These are phyloP conservation scores for Loris lydekkerianus DNA, from an alignment of 2,797 vertebrate genomes.

Conservation along the genomic window DNA sequence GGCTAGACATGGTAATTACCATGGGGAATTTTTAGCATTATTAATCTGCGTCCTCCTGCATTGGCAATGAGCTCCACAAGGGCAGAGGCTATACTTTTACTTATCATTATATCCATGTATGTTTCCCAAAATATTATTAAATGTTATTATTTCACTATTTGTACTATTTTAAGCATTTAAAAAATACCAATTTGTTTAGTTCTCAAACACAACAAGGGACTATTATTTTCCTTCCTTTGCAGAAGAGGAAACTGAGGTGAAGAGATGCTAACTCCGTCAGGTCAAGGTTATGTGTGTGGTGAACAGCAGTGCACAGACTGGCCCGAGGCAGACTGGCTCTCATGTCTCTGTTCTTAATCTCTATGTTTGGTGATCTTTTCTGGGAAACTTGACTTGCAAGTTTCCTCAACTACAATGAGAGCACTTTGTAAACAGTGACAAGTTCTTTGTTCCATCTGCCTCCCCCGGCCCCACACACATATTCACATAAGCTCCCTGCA, in stretches of 20 bases:
- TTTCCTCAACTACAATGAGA: neutral
- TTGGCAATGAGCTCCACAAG: neutral
- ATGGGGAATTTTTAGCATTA: neutral
- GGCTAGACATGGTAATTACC: neutral
- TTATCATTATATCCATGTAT: neutral
- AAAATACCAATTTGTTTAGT: slow-evolving; percentile 22
- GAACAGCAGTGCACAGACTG: too few relatives aligned
- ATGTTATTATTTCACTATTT: neutral
- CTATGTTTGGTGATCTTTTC: neutral
- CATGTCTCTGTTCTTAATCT: neutral
- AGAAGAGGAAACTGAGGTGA: neutral
- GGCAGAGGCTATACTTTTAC: neutral
- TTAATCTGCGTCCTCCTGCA: neutral
- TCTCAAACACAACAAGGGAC: neutral
- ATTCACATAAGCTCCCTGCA: neutral
- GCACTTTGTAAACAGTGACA: neutral
- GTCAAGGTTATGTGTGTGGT: neutral
- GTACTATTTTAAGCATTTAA: neutral
- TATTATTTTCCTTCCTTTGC: neutral
- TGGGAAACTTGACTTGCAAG: slow-evolving; percentile 2
- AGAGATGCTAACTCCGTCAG: neutral
- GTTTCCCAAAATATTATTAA: neutral
- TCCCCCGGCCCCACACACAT: too few relatives aligned
- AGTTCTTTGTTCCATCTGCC: neutral
- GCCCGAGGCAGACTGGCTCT: neutral